Base-by-base conservation (phyloP, 2,888 invertebrate genomes). In the Erebia aethiops region DNA sequence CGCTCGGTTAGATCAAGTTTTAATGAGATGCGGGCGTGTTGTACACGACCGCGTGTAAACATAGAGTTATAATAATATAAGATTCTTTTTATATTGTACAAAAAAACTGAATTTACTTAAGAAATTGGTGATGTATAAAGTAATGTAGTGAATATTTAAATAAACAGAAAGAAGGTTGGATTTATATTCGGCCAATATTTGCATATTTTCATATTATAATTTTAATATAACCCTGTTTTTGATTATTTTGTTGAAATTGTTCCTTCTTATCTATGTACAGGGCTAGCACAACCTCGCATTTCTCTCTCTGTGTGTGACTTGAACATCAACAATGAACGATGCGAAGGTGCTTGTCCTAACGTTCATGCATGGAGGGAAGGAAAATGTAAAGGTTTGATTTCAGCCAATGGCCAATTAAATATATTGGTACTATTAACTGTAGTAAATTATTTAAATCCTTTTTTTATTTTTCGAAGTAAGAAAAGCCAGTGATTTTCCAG, bases 1-100 rank as follows among this genome's bases (percentile, higher is more conserved):
- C 84, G 87, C 88, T 88, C 88, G 89, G 86, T 86, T 88, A 87
- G 89, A 91, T 91, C 90, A 89, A 90, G 88, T 84, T 85, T 67
- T 82, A 83, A 82, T 83, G 84, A 75, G 78, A 84, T 77, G 89
- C 86, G 88, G 83, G 84, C 85, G 89, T 88, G 89, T 89, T 87
- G 84, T 88, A 88, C 89, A 88, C 88, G 79, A 79, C 84, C 86
- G 86, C 88, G 84, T 86, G 85, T 90, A 87, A 88, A 89, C 88
- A 87, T 91, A 92, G 87, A 87, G 83, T 81, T 90, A 56, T 67
- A 88, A 88, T 90, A 35, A 88, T 90, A 85, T 93, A 93, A 92
- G 92, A 90, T 92, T 92, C 91, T 93, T 93, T 93, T 93, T 92
- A 92, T 93, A 93, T 93, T 93, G 93, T 93, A 93, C 93, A 93